These are phyloP conservation scores for Napeogenes inachia DNA, from an alignment of 2,888 invertebrate species.

Conservation along the genomic window DNA sequence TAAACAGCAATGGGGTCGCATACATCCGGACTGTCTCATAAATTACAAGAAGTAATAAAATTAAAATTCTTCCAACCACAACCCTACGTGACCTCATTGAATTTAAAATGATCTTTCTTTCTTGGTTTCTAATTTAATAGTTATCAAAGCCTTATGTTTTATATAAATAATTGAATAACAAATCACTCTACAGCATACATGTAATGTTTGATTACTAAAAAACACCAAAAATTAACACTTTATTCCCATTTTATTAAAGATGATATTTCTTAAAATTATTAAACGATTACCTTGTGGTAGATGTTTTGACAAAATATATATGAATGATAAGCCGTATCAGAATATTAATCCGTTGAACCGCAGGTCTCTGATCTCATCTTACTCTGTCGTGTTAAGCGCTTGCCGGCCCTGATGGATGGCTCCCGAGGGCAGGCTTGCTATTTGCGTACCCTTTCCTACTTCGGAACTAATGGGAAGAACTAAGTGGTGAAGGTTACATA, in stretches of 20 bases:
- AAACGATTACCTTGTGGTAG: neutral
- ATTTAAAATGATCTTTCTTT: slow-evolving; percentile 31
- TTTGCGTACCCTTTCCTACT: slow-evolving; percentile 18
- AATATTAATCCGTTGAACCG: slow-evolving; percentile 1
- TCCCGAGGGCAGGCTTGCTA: slow-evolving; percentile 20
- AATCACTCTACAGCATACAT: neutral
- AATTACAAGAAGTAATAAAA: slow-evolving; percentile 49
- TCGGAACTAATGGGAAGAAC: slow-evolving; percentile 3
- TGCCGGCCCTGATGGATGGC: slow-evolving; percentile 24
- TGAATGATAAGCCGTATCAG: slow-evolving; percentile 1
- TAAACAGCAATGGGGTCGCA: slow-evolving; percentile 22
- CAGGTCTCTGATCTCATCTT: slow-evolving; percentile 6
- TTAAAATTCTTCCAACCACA: slow-evolving; percentile 49
- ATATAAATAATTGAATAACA: neutral
- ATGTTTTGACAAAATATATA: neutral
- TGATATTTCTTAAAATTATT: neutral
- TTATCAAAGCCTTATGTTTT: slow-evolving; percentile 2
- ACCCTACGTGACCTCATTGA: slow-evolving; percentile 41
- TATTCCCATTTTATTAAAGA: too few relatives aligned
- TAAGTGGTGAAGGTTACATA: too few relatives aligned
- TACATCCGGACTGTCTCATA: slow-evolving; percentile 33
- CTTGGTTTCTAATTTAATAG: slow-evolving; percentile 6
- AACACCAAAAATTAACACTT: too few relatives aligned
- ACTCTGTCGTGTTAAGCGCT: slow-evolving; percentile 10
- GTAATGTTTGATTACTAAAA: too few relatives aligned